Conservation (phyloP, 2,113 vertebrate genomes). For the Nettapus auritus region DNA sequence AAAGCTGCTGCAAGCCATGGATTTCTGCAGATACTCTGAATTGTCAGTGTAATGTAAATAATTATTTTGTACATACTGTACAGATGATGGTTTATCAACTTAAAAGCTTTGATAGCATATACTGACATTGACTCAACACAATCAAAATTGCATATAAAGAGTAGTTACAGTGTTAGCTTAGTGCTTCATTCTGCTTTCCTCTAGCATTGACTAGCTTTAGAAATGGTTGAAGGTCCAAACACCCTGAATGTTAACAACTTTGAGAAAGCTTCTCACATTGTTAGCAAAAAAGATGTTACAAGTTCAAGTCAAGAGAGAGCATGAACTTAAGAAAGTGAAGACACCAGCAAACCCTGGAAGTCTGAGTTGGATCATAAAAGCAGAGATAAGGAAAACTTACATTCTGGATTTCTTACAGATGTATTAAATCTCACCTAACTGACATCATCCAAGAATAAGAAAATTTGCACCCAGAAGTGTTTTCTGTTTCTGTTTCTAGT, state of each 20-base stretch:
- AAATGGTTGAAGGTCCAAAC: background rate
- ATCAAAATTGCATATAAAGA: background rate
- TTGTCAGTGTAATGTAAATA: background rate
- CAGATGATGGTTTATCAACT: background rate
- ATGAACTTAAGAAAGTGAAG: background rate
- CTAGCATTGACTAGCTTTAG: background rate
- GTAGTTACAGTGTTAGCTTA: fast-evolving
- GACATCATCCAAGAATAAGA: background rate
- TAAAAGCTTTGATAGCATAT: background rate
- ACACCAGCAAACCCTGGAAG: background rate
- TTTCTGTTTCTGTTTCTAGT: too few relatives aligned
- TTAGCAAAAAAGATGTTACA: background rate
- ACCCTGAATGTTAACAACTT: background rate
- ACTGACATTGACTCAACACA: background rate
- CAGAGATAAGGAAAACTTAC: background rate
- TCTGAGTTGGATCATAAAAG: background rate
- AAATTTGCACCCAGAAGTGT: background rate
- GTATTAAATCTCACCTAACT: background rate
- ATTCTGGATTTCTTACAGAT: background rate
- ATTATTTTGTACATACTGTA: background rate
- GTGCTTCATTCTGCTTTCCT: background rate
- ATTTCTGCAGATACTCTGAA: background rate
- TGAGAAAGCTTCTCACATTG: background rate
- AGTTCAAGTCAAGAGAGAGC: background rate
- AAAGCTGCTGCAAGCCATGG: background rate